Conservation (phyloP, 2,888 invertebrate genomes). For the Lissocephala sabroskyi region DNA sequence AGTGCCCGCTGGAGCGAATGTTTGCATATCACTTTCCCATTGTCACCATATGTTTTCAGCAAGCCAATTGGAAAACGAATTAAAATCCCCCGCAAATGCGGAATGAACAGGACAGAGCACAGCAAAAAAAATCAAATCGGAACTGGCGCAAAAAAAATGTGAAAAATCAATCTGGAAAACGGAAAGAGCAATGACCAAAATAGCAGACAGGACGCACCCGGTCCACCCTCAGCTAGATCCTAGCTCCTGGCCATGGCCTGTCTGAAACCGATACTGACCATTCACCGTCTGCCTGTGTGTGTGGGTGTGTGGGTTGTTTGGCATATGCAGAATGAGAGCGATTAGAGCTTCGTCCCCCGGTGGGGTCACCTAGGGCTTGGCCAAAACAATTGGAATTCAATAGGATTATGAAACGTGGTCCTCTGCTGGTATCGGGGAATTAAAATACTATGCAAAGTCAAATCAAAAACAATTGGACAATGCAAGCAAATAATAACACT, state of each 20-base stretch:
- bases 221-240: no score
- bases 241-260: no score
- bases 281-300: no score
- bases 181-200: constrained; percentile 2
- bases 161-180: constrained; percentile 2
- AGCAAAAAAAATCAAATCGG: constrained; percentile 2
- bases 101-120: constrained; percentile 31
- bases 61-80: constrained; percentile 46
- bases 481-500: no score
- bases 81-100: constrained; percentile 33
- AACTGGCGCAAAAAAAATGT: neutral
- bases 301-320: no score
- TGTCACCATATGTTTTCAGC: constrained; percentile 56
- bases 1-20: constrained; percentile 55
- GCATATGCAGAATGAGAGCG: no score
- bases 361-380: constrained; percentile 16
- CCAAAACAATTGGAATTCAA: constrained; percentile 36
- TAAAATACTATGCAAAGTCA: constrained; percentile 14
- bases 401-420: constrained; percentile 38
- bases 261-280: no score
- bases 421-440: constrained; percentile 10
- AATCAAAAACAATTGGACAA: constrained; percentile 12
- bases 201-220: no score
- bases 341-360: no score
- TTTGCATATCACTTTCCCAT: constrained; percentile 62